These are phyloP conservation scores for Ramazzottius varieornatus DNA, from an alignment of 2,888 invertebrate species.

Conservation along the genomic window DNA sequence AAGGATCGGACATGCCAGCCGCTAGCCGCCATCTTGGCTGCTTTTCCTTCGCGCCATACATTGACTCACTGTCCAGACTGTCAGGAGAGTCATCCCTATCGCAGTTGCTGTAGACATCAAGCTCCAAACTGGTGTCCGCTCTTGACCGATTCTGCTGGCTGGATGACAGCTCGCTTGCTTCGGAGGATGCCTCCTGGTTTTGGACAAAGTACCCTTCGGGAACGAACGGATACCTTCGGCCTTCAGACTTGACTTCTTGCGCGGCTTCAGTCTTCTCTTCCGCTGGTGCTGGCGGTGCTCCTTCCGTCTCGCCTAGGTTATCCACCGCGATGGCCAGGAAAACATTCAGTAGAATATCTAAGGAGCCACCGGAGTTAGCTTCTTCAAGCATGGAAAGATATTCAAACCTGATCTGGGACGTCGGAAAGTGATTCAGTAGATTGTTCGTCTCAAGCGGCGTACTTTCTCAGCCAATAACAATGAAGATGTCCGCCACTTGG, in stretches of 20 bases:
- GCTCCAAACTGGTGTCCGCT: background rate
- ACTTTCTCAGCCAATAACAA: too few species aligned
- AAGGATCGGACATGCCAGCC: constrained; percentile 72
- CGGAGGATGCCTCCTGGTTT: background rate
- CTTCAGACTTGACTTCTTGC: too few species aligned
- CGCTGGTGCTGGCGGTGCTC: constrained; percentile 3
- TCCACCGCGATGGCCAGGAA: constrained; percentile 99
- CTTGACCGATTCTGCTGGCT: constrained; percentile 9
- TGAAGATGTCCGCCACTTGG: too few species aligned
- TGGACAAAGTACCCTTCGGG: too few species aligned
- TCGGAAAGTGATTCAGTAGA: too few species aligned
- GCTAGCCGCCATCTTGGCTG: constrained; percentile 37
- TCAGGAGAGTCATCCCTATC: too few species aligned
- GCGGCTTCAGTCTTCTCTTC: background rate
- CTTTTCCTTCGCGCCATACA: constrained; percentile 10
- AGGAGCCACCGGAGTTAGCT: too few species aligned
- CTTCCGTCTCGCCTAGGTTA: constrained; percentile 74
- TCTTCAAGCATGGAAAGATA: constrained; percentile 13
- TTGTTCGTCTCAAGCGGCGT: too few species aligned
- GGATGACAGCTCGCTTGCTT: background rate
- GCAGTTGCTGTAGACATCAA: background rate
- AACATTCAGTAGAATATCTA: constrained; percentile 89
- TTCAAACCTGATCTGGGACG: too few species aligned
- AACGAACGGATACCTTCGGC: too few species aligned
- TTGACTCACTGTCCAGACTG: too few species aligned